Percentiles rank a stretch among this genome's conserved stretches.
Conservation (phyloP, 2,797 vertebrate genomes). For the Tachyglossus aculeatus region DNA sequence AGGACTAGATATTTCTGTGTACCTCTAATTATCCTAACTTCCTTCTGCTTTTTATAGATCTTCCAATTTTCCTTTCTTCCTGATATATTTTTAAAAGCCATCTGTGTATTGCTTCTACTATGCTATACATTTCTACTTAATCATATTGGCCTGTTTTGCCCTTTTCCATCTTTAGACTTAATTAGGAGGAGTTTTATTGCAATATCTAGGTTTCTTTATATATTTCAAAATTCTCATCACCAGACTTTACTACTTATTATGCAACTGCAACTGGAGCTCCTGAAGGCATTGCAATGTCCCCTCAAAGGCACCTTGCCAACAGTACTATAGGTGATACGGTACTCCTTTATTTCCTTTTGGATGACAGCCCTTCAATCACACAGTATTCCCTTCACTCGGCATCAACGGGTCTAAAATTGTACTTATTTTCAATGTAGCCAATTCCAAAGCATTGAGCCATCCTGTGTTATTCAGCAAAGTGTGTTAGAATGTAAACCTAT, state of each 20-base stretch:
- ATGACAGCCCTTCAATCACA: constrained; percentile 5
- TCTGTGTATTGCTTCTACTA: constrained; percentile 18
- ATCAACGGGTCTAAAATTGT: background rate
- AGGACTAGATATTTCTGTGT: background rate
- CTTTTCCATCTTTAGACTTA: constrained; percentile 33
- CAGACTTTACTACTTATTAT: background rate
- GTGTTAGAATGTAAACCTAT: background rate
- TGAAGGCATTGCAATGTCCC: background rate
- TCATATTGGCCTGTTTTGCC: constrained; percentile 20
- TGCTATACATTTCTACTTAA: constrained; percentile 20
- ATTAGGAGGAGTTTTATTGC: constrained; percentile 31
- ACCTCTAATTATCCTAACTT: constrained; percentile 8
- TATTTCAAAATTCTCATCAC: constrained; percentile 40
- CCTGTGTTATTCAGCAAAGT: constrained; percentile 28
- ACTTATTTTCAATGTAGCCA: constrained; percentile 29
- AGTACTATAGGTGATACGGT: constrained; percentile 10
- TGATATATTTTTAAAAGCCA: constrained; percentile 16
- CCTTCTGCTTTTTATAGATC: background rate
- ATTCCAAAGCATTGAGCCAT: constrained; percentile 25
- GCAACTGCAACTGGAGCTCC: constrained; percentile 13
- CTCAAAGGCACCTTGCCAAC: constrained; percentile 17
- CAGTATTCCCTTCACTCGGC: constrained; percentile 3
- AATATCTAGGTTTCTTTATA: constrained; percentile 30
- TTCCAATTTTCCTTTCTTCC: constrained; percentile 21
- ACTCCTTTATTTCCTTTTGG: constrained; percentile 9